Evolutionary conservation across 2,888 invertebrate species (phyloP).

Genomic region (Xanthia icteritia): DNA sequence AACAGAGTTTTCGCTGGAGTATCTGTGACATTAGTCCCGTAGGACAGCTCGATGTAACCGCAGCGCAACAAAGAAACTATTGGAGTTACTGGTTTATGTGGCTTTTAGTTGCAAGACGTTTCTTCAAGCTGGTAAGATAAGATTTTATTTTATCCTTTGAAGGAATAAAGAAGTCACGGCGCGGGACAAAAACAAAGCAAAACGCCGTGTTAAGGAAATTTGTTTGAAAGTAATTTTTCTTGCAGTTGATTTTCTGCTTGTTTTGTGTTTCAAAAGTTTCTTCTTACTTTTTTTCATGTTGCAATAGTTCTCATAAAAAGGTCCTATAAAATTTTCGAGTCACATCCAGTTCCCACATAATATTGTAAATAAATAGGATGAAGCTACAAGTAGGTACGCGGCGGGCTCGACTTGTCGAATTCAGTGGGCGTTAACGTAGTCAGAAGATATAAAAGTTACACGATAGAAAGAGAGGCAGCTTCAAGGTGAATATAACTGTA

Average conservation of each 20-base stretch:
- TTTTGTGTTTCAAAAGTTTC: no score
- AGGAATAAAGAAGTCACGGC: neutral
- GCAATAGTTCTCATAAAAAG: no score
- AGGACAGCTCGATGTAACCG: slow-evolving; percentile 11
- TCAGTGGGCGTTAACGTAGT: no score
- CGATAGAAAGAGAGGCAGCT: no score
- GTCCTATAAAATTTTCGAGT: neutral
- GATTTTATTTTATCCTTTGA: neutral
- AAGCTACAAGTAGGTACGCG: no score
- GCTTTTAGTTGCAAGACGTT: neutral
- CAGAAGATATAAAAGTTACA: no score
- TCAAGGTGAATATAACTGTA: no score
- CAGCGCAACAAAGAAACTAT: slow-evolving; percentile 39
- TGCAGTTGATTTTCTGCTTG: neutral
- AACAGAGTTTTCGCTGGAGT: slow-evolving; percentile 35
- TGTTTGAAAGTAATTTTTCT: neutral
- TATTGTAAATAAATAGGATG: neutral
- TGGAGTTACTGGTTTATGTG: neutral
- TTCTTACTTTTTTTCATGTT: neutral
- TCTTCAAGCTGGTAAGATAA: neutral
- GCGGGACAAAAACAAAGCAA: neutral
- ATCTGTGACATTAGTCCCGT: slow-evolving; percentile 26
- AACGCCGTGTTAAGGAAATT: neutral
- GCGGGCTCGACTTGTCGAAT: no score
- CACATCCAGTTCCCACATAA: neutral